phyloP scores from a whole-genome alignment of 2,888 invertebrate genomes.

The Phyto melanocephala region DNA sequence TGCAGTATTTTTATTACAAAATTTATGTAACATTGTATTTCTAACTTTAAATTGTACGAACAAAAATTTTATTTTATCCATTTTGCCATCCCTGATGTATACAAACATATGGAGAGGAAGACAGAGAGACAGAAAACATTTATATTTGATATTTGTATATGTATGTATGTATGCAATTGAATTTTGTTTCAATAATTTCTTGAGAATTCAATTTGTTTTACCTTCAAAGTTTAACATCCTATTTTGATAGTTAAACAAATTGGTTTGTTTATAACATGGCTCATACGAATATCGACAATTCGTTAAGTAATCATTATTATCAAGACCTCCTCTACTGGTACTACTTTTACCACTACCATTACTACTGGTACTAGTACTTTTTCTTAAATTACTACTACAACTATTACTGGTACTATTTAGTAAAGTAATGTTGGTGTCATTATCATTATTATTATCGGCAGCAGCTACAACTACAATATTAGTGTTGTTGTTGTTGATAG shows the following conservation, averaged over 20 bases:
- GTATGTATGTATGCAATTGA: not conserved
- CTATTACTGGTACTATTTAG: conserved; percentile 38
- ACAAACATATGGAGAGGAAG: not conserved
- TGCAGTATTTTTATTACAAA: too few species aligned
- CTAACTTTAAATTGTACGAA: too few species aligned
- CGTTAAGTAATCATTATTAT: conserved; percentile 41
- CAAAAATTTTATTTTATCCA: too few species aligned
- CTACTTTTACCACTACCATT: conserved; percentile 49
- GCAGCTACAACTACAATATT: conserved; percentile 4
- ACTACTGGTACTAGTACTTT: conserved; percentile 47
- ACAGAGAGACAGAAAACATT: not conserved
- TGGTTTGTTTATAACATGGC: conserved; percentile 75
- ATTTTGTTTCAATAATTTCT: conserved; percentile 23
- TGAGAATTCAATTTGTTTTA: conserved; percentile 67
- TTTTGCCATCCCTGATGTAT: too few species aligned
- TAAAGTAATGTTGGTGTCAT: conserved; percentile 40
- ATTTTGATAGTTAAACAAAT: conserved; percentile 76
- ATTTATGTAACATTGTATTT: too few species aligned
- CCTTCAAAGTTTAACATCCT: conserved; percentile 75
- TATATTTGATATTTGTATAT: not conserved
- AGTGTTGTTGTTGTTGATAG: conserved; percentile 23
- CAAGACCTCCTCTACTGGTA: conserved; percentile 27
- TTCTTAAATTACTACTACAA: not conserved
- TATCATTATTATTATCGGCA: conserved; percentile 32
- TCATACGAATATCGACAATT: conserved; percentile 70